phyloP scores from a whole-genome alignment of 2,888 invertebrate species.

The Drosophila sordidapex region DNA sequence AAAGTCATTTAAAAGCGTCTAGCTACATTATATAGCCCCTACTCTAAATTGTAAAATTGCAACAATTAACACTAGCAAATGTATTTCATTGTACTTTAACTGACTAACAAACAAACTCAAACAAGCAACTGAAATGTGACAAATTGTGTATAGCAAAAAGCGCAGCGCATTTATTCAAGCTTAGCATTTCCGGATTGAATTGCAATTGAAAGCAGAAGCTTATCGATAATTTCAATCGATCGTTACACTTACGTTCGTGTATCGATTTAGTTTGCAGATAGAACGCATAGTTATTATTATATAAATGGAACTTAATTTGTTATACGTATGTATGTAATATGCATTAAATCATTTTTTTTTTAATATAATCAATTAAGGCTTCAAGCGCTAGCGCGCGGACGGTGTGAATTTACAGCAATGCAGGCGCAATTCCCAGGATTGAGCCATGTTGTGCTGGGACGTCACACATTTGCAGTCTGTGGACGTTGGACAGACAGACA shows the following conservation, averaged over 20 bases:
- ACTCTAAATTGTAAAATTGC: conserved; percentile 48
- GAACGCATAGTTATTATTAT: conserved; percentile 44
- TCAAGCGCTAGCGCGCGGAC: conserved; percentile 16
- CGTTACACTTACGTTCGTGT: conserved; percentile 8
- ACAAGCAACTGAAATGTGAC: conserved; percentile 45
- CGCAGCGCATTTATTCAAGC: conserved; percentile 56
- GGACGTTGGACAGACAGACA: conserved; percentile 23
- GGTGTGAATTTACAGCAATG: conserved; percentile 6
- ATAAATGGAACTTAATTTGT: conserved; percentile 47
- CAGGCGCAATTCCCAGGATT: conserved; percentile 13
- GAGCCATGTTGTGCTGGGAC: conserved; percentile 11
- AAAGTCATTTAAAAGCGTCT: conserved; percentile 55
- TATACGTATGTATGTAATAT: conserved; percentile 45
- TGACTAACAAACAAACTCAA: conserved; percentile 22
- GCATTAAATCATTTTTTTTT: conserved; percentile 34
- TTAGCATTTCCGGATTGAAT: conserved; percentile 41
- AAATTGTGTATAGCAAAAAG: conserved; percentile 54
- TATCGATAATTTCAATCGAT: conserved; percentile 32
- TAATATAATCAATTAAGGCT: conserved; percentile 38
- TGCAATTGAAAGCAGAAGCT: conserved; percentile 7
- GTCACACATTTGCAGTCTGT: conserved; percentile 25
- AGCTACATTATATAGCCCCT: conserved; percentile 39
- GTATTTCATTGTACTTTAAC: conserved; percentile 18
- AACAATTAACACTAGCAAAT: conserved; percentile 45
- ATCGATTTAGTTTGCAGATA: conserved; percentile 25